Evolutionary conservation across 2,888 invertebrate species (phyloP).

Genomic region (Hirtodrosophila alboralis): DNA sequence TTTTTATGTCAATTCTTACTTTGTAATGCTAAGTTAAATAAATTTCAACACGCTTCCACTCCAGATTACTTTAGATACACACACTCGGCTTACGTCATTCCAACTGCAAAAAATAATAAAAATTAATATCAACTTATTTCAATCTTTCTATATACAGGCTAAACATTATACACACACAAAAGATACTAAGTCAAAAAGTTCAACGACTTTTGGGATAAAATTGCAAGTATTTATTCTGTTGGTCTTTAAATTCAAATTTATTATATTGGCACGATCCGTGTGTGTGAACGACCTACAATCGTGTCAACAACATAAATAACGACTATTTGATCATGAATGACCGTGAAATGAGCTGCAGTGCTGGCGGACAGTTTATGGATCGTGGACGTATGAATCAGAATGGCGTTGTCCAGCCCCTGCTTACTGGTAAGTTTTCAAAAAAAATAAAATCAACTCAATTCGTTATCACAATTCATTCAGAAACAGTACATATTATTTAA

Average conservation of each 20-base stretch:
- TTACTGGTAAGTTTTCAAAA: constrained; percentile 89
- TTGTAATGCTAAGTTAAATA: constrained; percentile 19
- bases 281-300: constrained; percentile 50
- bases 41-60: constrained; percentile 1
- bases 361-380: constrained; percentile 81
- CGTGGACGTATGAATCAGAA: constrained; percentile 83
- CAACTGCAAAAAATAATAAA: constrained; percentile 10
- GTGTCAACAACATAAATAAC: constrained; percentile 20
- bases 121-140: constrained; percentile 6
- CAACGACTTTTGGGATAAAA: constrained; percentile 21
- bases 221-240: constrained; percentile 30
- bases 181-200: constrained; percentile 19
- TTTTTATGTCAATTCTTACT: background rate
- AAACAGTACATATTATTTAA: no score
- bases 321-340: constrained; percentile 78
- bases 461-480: no score
- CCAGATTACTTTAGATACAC: background rate
- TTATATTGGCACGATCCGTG: constrained; percentile 38
- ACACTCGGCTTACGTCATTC: constrained; percentile 39
- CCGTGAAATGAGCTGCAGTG: constrained; percentile 79
- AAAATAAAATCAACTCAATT: no score
- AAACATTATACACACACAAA: constrained; percentile 21
- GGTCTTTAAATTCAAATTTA: constrained; percentile 18
- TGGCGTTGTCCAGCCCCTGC: constrained; percentile 92
- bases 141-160: constrained; percentile 12